Evolutionary conservation across 2,888 invertebrate species (phyloP), one percentile per base, ranked within the genome.

Genomic region (Drosophila eohydei): DNA sequence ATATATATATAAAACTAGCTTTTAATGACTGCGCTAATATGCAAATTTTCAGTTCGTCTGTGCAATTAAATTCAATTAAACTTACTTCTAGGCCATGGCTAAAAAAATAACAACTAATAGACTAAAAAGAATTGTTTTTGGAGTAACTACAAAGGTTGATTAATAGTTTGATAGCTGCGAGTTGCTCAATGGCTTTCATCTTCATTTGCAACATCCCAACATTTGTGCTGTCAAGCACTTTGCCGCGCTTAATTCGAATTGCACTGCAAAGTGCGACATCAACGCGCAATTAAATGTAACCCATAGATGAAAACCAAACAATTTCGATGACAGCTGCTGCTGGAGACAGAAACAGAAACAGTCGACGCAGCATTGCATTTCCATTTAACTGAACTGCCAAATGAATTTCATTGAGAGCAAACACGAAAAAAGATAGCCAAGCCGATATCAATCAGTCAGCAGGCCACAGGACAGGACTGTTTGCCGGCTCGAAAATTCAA

Each of bases 401-500:
- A 58, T 60, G 16, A 69, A 71, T 67, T 71, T 61, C 57, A 71
- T 69, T 55, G 62, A 40, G 65, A 55, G n/a, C 44, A 40, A 56
- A 59, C 54, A 50, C 16, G 30, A 32, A 50, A 50, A 61, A 60
- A 54, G 46, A 28, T 46, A n/a, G 48, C 32, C 57, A 8, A 44
- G 11, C 30, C 51, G 41, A 78, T 80, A 71, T 73, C 69, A 71
- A 76, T 78, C 79, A 73, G 43, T 43, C 28, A 9, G 28, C 9
- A 5, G 4, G 30, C 48, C 30, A 9, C 28, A 46, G 44, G 51
- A 36, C 51, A 38, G 32, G 16, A 36, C 44, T 34, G 28, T 32
- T 34, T 28, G n/a, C 4, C 30, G 46, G 46, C 12, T 21, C 52
- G 66, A 73, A 52, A 34, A 81, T 63, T 66, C 32, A 66, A 79